Evolutionary conservation across 2,113 vertebrate genomes (phyloP).

Genomic region (Tetraodon nigroviridis): DNA sequence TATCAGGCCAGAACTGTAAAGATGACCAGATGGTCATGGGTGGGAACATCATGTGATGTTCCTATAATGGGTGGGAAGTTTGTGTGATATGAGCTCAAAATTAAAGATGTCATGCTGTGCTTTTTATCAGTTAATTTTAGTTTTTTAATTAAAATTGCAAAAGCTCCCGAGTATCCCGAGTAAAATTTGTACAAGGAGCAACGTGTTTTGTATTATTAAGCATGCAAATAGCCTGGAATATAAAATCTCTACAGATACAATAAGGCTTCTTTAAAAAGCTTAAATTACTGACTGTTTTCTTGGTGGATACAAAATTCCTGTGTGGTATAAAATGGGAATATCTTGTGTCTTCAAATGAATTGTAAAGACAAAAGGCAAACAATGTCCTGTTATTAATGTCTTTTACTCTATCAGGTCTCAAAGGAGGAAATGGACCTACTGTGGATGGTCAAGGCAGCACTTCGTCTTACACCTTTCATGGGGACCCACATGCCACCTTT

Average conservation of each 20-base stretch:
- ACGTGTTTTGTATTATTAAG: neutral
- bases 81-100: neutral
- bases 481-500: slow-evolving; percentile 95
- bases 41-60: slow-evolving; percentile 10
- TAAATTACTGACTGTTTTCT: neutral
- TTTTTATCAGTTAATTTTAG: neutral
- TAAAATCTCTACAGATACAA: neutral
- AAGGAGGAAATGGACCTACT: slow-evolving; percentile 86
- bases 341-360: too few relatives aligned
- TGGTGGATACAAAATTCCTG: neutral
- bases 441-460: slow-evolving; percentile 87
- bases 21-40: slow-evolving; percentile 17
- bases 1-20: neutral
- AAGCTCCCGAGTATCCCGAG: neutral
- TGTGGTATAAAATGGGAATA: too few relatives aligned
- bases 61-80: slow-evolving; percentile 10
- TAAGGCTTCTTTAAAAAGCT: neutral
- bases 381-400: slow-evolving; percentile 12
- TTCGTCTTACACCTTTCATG: slow-evolving; percentile 95
- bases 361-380: neutral
- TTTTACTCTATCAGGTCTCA: slow-evolving; percentile 78
- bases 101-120: neutral
- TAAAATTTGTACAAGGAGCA: neutral
- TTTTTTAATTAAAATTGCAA: neutral
- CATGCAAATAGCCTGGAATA: neutral